These are phyloP conservation scores for Drosophila percnosoma DNA, from an alignment of 2,888 invertebrate genomes.

Conservation along the genomic window DNA sequence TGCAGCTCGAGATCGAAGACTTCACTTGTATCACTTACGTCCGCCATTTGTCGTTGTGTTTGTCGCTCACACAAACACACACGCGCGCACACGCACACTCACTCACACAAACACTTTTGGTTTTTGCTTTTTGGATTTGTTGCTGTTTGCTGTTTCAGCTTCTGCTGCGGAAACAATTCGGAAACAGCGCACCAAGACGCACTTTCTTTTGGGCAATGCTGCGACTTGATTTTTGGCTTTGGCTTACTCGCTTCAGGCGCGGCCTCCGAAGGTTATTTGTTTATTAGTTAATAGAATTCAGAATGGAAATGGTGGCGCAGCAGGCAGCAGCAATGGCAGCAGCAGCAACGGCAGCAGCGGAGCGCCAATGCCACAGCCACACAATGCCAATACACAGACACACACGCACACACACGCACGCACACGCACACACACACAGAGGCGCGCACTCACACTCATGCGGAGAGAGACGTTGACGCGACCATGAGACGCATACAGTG, in stretches of 20 bases:
- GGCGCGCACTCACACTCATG: constrained; percentile 40
- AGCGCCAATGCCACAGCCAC: constrained; percentile 66
- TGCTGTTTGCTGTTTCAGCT: constrained; percentile 50
- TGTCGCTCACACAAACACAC: constrained; percentile 42
- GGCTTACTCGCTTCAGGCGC: constrained; percentile 35
- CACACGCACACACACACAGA: constrained; percentile 31
- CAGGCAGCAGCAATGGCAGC: constrained; percentile 25
- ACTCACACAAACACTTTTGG: constrained; percentile 57
- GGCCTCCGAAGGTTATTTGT: constrained; percentile 76
- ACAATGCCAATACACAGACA: constrained; percentile 71
- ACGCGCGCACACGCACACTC: constrained; percentile 23
- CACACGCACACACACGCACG: constrained; percentile 37
- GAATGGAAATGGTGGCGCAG: constrained; percentile 63
- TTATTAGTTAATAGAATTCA: constrained; percentile 77
- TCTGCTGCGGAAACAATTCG: constrained; percentile 59
- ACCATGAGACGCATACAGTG: constrained; percentile 62
- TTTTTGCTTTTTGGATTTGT: constrained; percentile 55
- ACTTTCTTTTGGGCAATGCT: constrained; percentile 49
- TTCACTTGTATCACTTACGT: constrained; percentile 86
- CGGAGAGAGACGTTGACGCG: constrained; percentile 54
- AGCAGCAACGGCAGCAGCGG: constrained; percentile 52
- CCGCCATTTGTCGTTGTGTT: constrained; percentile 81
- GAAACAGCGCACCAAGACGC: constrained; percentile 48
- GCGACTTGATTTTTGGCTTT: constrained; percentile 49
- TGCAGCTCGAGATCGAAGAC: constrained; percentile 97